A percentile compares a stretch with the other conserved stretches of the same genome.
These are phyloP conservation scores for Ardeotis arabs DNA, from an alignment of 2,113 vertebrate genomes.

Conservation along the genomic window DNA sequence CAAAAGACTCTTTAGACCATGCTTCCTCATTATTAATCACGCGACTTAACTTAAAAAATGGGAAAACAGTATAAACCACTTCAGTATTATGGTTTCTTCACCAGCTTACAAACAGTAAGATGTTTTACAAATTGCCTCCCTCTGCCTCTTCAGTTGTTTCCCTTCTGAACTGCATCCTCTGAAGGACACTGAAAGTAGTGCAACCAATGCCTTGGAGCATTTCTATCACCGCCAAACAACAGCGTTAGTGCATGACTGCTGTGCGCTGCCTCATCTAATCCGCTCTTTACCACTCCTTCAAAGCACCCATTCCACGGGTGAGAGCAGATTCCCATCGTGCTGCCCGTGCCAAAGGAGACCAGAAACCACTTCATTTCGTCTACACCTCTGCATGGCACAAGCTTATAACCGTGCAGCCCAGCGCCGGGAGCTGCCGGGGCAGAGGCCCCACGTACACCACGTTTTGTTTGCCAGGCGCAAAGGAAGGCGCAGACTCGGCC, in stretches of 20 bases:
- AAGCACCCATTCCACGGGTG: fast-evolving
- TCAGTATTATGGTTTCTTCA: fast-evolving
- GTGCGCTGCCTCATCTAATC: fast-evolving
- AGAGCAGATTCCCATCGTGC: fast-evolving
- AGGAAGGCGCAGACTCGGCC: fast-evolving
- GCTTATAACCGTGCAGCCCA: fast-evolving
- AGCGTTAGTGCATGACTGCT: fast-evolving
- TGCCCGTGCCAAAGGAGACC: fast-evolving
- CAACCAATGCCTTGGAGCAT: fast-evolving
- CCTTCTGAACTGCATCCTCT: neutral
- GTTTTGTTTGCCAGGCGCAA: neutral
- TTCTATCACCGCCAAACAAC: fast-evolving
- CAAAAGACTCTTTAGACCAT: fast-evolving
- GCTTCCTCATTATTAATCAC: fast-evolving
- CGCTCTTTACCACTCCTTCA: fast-evolving
- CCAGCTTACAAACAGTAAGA: fast-evolving
- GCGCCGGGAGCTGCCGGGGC: fast-evolving
- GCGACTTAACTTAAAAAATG: neutral
- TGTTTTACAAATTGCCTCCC: neutral
- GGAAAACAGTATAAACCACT: fast-evolving
- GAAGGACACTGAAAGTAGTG: fast-evolving
- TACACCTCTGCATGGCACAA: fast-evolving
- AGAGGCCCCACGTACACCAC: fast-evolving
- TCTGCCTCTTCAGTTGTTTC: neutral
- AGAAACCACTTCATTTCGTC: fast-evolving